phyloP scores from a whole-genome alignment of 2,888 invertebrate genomes.

The Galerucella calmariensis region DNA sequence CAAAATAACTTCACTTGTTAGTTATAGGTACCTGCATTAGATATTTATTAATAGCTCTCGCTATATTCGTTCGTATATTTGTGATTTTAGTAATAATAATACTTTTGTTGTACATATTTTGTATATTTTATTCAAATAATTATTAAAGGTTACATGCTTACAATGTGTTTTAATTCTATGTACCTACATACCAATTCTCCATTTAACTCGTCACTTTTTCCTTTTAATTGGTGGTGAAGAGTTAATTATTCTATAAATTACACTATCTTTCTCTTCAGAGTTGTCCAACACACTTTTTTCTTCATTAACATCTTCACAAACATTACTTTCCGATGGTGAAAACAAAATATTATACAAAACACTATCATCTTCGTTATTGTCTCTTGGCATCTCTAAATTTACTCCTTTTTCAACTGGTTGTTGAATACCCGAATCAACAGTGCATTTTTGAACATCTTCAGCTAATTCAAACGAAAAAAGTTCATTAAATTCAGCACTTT shows the following conservation, averaged over 20 bases:
- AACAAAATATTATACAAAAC: conserved; percentile 4
- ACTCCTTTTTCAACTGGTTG: too few species aligned
- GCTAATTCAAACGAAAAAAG: too few species aligned
- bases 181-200: neutral
- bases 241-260: conserved; percentile 28
- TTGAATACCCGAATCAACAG: too few species aligned
- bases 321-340: neutral
- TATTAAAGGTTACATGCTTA: conserved; percentile 31
- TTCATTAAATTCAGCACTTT: neutral
- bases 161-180: conserved; percentile 5
- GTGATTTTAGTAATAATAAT: conserved; percentile 35
- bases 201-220: conserved; percentile 23
- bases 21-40: conserved; percentile 11
- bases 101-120: conserved; percentile 38
- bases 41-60: conserved; percentile 14
- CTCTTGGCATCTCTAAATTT: neutral
- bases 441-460: too few species aligned
- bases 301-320: neutral
- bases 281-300: neutral
- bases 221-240: conserved; percentile 8
- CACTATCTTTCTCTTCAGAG: conserved; percentile 13
- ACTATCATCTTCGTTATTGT: neutral
- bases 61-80: conserved; percentile 20
- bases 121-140: conserved; percentile 37
- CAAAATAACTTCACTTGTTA: conserved; percentile 8